Conservation (phyloP, 2,888 invertebrate genomes). For the Slavum lentiscoides region DNA sequence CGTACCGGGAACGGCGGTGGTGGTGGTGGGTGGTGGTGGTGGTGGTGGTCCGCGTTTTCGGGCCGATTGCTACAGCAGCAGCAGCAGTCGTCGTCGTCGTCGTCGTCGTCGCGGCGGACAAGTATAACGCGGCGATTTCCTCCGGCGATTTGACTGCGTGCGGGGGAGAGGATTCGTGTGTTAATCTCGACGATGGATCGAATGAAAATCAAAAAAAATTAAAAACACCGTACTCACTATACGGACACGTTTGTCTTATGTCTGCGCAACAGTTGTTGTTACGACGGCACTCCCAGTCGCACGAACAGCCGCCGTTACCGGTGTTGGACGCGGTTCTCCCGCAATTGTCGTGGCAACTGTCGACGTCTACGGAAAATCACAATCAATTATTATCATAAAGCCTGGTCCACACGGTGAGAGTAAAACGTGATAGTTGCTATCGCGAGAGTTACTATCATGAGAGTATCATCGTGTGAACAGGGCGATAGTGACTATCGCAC, state of each 20-base stretch:
- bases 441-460: no score
- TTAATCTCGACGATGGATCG: neutral
- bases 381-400: neutral
- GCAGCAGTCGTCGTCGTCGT: neutral
- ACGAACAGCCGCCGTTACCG: slow-evolving; percentile 2
- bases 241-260: slow-evolving; percentile 18
- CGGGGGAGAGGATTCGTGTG: neutral
- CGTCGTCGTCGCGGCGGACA: neutral
- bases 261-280: slow-evolving; percentile 35
- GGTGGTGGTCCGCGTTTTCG: neutral
- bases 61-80: no score
- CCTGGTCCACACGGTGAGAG: no score
- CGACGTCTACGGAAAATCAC: neutral
- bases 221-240: slow-evolving; percentile 18
- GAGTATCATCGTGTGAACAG: no score
- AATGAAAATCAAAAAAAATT: neutral
- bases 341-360: slow-evolving; percentile 30
- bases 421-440: no score
- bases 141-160: slow-evolving; percentile 21
- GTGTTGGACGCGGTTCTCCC: neutral
- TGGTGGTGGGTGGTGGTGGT: no score
- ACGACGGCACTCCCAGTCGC: slow-evolving; percentile 33
- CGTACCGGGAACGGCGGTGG: neutral
- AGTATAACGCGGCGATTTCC: neutral
- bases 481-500: no score